Base-by-base conservation (phyloP, 2,888 invertebrate genomes). In the Sinhomidia bicolor region DNA sequence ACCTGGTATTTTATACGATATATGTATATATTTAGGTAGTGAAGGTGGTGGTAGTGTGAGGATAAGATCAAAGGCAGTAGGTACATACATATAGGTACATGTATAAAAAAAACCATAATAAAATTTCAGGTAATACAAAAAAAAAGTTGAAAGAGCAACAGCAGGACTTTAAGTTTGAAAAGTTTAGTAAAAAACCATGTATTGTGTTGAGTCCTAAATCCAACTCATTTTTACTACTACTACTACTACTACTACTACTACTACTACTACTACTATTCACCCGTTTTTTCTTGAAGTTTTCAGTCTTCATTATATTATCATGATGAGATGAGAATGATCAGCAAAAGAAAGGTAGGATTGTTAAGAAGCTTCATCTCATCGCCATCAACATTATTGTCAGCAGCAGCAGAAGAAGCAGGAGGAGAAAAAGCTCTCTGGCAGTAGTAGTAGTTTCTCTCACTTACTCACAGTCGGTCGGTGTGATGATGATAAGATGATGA, bases 221-320 rank as follows among this genome's bases (percentile, higher is more conserved):
- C 68, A 68, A 29, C 47, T 74, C 26, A 74, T 74, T 74, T 74
- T 74, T 76, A 68, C 36, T n/a, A 76, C 47, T 29, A 51, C 74
- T 26, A n/a, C 26, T 74, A 29, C n/a, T n/a, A n/a, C n/a, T n/a
- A n/a, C n/a, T n/a, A n/a, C n/a, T n/a, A n/a, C n/a, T n/a, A n/a
- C n/a, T n/a, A n/a, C n/a, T n/a, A n/a, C n/a, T n/a, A n/a, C n/a
- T n/a, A n/a, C n/a, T n/a, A n/a, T n/a, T n/a, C n/a, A n/a, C n/a
- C n/a, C n/a, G n/a, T n/a, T n/a, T n/a, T n/a, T n/a, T n/a, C n/a
- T n/a, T n/a, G n/a, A n/a, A n/a, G n/a, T n/a, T n/a, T n/a, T n/a
- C n/a, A n/a, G n/a, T n/a, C n/a, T n/a, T n/a, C n/a, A n/a, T n/a
- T n/a, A n/a, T n/a, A n/a, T n/a, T n/a, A n/a, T n/a, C n/a, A n/a